Conservation (phyloP, 2,113 vertebrate species). For the Deroptyus accipitrinus region DNA sequence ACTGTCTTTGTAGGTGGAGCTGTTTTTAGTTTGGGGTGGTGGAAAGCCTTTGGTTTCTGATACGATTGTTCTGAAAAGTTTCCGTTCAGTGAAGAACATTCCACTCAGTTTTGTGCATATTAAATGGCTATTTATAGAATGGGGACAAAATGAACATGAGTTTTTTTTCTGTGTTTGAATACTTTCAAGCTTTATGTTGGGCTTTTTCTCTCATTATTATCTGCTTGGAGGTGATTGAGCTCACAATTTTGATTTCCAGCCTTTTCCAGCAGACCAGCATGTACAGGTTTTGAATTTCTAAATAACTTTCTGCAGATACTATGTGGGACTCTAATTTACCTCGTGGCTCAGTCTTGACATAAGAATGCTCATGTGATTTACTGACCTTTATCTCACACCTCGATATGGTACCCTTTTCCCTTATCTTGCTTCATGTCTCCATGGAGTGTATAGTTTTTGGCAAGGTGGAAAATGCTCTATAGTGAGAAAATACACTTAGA, state of each 20-base stretch:
- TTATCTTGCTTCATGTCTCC: background rate
- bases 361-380: slow-evolving; percentile 4
- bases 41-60: background rate
- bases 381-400: slow-evolving; percentile 18
- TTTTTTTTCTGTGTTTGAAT: background rate
- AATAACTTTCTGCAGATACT: background rate
- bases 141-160: background rate
- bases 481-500: background rate
- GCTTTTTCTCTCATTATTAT: background rate
- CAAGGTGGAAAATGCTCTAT: background rate
- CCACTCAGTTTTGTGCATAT: background rate
- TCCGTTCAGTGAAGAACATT: background rate
- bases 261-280: background rate
- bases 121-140: background rate
- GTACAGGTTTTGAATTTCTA: background rate
- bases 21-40: background rate
- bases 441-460: background rate
- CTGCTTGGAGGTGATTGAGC: background rate
- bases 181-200: background rate
- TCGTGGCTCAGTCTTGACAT: slow-evolving; percentile 15
- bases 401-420: background rate
- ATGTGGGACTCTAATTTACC: background rate
- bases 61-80: background rate
- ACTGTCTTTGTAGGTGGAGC: background rate
- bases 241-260: background rate